A percentile compares a stretch with the other conserved stretches of the same genome.
phyloP scores from a whole-genome alignment of 2,888 invertebrate species.

The Yponomeuta plumbellus region DNA sequence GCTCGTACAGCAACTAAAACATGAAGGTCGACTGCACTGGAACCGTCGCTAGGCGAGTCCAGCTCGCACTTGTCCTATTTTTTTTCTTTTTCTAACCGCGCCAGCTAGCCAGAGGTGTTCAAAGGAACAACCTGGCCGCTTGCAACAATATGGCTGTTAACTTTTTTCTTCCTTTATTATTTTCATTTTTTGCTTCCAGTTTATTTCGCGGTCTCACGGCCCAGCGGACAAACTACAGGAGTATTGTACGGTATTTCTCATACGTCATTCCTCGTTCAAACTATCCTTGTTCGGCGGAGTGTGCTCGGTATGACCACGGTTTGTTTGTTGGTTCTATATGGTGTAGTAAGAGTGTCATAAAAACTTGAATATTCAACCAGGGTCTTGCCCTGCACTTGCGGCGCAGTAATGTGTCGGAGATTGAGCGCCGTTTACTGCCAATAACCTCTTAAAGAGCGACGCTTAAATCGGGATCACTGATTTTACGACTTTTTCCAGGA shows the following conservation, averaged over 20 bases:
- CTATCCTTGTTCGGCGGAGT: background rate
- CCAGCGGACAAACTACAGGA: slow-evolving; percentile 24
- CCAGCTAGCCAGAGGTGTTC: background rate
- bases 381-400: slow-evolving; percentile 22
- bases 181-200: slow-evolving; percentile 19
- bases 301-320: background rate
- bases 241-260: background rate
- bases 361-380: slow-evolving; percentile 40
- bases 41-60: too few species aligned
- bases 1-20: too few species aligned
- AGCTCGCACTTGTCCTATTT: too few species aligned
- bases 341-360: slow-evolving; percentile 30
- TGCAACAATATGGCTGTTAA: slow-evolving; percentile 8
- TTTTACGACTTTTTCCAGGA: background rate
- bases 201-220: slow-evolving; percentile 33
- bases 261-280: background rate
- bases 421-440: background rate
- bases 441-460: background rate
- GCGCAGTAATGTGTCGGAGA: background rate
- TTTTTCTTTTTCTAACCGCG: background rate
- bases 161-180: background rate
- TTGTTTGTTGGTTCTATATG: background rate
- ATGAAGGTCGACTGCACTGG: too few species aligned
- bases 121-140: background rate
- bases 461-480: background rate